Percentiles rank a stretch among this genome's conserved stretches.
Evolutionary conservation across 1,140 invertebrate species (phyloP).

Genomic region (Sarcophaga peregrina): DNA sequence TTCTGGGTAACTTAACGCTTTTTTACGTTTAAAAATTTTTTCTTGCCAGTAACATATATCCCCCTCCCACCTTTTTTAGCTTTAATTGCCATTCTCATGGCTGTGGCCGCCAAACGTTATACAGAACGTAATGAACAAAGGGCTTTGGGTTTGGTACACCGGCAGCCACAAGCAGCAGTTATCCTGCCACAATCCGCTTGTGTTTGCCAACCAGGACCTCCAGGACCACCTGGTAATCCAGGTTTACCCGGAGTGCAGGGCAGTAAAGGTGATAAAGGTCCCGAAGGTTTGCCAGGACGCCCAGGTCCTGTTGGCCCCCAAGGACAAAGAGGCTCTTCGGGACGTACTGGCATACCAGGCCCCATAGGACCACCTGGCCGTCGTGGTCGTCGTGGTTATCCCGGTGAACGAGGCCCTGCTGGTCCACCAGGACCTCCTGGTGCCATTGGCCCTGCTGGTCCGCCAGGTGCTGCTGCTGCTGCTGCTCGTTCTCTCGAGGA

Average conservation of each 20-base stretch:
- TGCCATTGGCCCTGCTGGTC: constrained; percentile 44
- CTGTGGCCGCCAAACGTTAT: neutral
- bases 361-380: constrained; percentile 43
- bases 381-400: constrained; percentile 42
- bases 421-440: constrained; percentile 44
- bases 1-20: too few species aligned
- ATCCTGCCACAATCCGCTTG: neutral
- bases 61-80: too few species aligned
- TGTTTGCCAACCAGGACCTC: constrained; percentile 29
- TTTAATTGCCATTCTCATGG: neutral
- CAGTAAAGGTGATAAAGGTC: constrained; percentile 35
- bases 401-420: constrained; percentile 44
- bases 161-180: neutral
- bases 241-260: constrained; percentile 40
- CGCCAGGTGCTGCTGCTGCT: constrained; percentile 7
- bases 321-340: constrained; percentile 43
- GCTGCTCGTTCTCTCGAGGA: constrained; percentile 1
- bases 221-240: constrained; percentile 45
- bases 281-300: constrained; percentile 31
- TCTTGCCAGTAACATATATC: too few species aligned
- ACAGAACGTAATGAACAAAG: neutral
- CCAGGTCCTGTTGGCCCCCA: constrained; percentile 35
- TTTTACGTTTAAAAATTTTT: too few species aligned
- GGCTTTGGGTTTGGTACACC: constrained; percentile 7
- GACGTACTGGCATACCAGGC: constrained; percentile 38